These are phyloP conservation scores for Cherax quadricarinatus DNA, from an alignment of 1,140 invertebrate species.

Conservation along the genomic window DNA sequence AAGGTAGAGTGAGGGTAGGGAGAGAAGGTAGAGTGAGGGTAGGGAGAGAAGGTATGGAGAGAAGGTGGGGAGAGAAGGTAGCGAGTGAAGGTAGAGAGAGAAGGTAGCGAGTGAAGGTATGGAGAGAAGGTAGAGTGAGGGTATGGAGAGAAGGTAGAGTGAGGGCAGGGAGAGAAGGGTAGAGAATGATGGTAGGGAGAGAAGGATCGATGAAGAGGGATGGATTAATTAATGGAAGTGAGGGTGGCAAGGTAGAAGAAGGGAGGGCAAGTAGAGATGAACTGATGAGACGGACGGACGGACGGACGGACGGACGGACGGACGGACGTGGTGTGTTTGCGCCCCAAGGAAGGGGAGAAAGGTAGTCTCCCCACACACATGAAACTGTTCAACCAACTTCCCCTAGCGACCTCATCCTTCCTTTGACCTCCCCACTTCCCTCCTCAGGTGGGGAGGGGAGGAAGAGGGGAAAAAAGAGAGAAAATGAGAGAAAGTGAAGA, in stretches of 20 bases:
- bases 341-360: background rate
- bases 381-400: conserved; percentile 40
- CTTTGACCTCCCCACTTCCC: conserved; percentile 20
- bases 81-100: background rate
- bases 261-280: background rate
- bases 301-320: background rate
- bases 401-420: background rate
- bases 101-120: too few species aligned
- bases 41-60: too few species aligned
- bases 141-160: background rate
- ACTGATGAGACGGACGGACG: background rate
- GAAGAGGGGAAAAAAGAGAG: background rate
- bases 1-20: too few species aligned
- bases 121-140: too few species aligned
- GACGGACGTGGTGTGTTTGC: background rate
- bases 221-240: background rate
- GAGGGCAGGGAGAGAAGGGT: too few species aligned
- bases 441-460: background rate
- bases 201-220: background rate
- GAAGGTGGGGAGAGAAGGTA: background rate
- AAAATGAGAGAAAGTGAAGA: background rate
- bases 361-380: background rate
- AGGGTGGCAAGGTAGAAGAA: background rate
- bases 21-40: too few species aligned
- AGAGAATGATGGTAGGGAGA: background rate